Evolutionary conservation across 1,140 invertebrate species (phyloP).

Genomic region (Trypoxylus dichotomus): DNA sequence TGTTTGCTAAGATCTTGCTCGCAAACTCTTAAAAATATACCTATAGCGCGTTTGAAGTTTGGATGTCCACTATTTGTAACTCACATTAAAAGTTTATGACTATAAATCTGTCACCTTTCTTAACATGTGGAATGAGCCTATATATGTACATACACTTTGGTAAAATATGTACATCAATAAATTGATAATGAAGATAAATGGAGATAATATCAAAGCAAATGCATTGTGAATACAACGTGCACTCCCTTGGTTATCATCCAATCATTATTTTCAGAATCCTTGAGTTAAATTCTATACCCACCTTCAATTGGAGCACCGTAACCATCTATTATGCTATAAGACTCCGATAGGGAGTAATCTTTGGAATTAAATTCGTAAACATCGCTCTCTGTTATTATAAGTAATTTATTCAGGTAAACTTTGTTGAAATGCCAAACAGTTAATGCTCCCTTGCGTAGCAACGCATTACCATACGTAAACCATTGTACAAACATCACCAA

Average conservation of each 20-base stretch:
- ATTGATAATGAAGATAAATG: background rate
- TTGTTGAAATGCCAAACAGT: background rate
- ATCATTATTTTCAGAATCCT: background rate
- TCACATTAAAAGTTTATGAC: too few relatives aligned
- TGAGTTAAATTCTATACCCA: background rate
- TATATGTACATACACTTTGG: too few relatives aligned
- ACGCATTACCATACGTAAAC: conserved; percentile 3
- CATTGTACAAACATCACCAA: background rate
- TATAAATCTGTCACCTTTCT: background rate
- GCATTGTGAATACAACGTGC: background rate
- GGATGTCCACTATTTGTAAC: too few relatives aligned
- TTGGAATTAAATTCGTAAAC: background rate
- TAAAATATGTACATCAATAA: background rate
- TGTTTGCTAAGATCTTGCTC: too few relatives aligned
- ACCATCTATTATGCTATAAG: background rate
- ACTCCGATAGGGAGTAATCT: background rate
- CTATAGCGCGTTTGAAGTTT: too few relatives aligned
- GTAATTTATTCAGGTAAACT: conserved; percentile 23
- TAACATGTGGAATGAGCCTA: background rate
- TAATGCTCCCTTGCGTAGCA: background rate
- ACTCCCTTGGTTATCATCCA: background rate
- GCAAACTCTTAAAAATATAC: too few relatives aligned
- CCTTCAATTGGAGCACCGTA: background rate
- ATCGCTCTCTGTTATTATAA: background rate
- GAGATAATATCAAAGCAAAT: background rate